Conservation (phyloP, 2,113 vertebrate genomes). For the Serinus canaria region DNA sequence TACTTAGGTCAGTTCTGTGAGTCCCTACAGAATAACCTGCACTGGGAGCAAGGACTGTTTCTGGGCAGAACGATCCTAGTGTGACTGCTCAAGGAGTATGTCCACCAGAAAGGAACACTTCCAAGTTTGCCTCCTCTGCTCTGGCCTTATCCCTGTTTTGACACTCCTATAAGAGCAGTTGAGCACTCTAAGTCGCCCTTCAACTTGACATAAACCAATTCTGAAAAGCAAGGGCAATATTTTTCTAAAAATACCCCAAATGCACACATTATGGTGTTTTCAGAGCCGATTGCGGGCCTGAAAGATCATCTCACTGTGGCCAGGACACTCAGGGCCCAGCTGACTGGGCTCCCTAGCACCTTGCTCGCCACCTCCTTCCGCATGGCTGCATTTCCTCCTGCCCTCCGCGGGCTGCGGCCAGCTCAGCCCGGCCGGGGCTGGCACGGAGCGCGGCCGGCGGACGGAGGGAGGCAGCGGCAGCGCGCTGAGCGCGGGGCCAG, state of each 20-base stretch:
- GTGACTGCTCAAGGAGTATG: background rate
- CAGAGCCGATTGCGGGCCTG: background rate
- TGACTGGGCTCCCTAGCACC: background rate
- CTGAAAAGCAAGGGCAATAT: background rate
- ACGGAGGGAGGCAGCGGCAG: background rate
- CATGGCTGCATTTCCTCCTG: rapidly evolving
- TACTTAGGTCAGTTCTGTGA: background rate
- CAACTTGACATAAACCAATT: background rate
- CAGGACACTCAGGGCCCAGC: background rate
- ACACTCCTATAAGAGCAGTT: background rate
- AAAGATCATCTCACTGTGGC: background rate
- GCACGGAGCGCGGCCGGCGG: rapidly evolving
- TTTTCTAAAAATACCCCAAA: background rate
- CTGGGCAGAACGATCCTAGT: rapidly evolving
- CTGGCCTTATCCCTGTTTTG: background rate
- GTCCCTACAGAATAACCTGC: background rate
- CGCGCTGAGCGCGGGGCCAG: background rate
- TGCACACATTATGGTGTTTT: background rate
- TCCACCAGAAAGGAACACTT: background rate
- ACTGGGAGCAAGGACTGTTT: background rate
- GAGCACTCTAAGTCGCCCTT: background rate
- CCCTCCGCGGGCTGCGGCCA: no score
- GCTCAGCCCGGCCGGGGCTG: rapidly evolving
- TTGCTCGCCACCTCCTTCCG: background rate
- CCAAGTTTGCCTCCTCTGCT: background rate